Conservation (phyloP, 2,113 vertebrate species). For the Rhinichthys klamathensis region DNA sequence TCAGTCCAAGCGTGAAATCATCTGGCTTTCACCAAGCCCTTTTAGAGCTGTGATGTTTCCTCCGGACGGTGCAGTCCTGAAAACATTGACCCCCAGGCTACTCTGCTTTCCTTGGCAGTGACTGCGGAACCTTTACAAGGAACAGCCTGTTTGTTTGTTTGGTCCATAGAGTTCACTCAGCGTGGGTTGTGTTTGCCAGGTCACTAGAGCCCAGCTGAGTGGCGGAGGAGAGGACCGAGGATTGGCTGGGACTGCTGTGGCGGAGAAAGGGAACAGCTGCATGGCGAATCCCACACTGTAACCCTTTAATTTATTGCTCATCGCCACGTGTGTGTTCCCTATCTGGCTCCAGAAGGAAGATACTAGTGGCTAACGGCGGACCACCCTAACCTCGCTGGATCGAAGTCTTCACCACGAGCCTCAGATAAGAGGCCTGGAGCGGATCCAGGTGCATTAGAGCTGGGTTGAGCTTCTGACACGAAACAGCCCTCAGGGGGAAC, state of each 20-base stretch:
- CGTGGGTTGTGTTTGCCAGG: slow-evolving; percentile 68
- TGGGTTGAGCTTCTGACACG: slow-evolving; percentile 70
- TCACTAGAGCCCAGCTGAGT: slow-evolving; percentile 68
- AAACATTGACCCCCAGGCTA: slow-evolving; percentile 43
- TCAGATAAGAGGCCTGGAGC: slow-evolving; percentile 75
- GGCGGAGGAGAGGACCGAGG: slow-evolving; percentile 48
- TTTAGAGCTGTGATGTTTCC: slow-evolving; percentile 26
- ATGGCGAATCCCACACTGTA: slow-evolving; percentile 19
- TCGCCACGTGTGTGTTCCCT: slow-evolving; percentile 53
- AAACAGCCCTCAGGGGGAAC: slow-evolving; percentile 76
- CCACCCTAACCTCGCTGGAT: slow-evolving; percentile 64
- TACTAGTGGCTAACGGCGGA: slow-evolving; percentile 55
- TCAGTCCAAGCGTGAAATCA: slow-evolving; percentile 46
- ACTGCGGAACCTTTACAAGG: slow-evolving; percentile 42
- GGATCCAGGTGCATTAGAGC: slow-evolving; percentile 73
- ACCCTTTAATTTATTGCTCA: slow-evolving; percentile 44
- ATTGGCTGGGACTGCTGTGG: slow-evolving; percentile 4
- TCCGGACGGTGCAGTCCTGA: slow-evolving; percentile 27
- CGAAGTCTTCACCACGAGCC: slow-evolving; percentile 62
- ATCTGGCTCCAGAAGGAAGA: slow-evolving; percentile 43
- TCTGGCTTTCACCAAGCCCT: slow-evolving; percentile 33
- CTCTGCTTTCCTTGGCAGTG: slow-evolving; percentile 53
- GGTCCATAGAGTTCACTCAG: slow-evolving; percentile 68
- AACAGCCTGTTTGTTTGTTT: slow-evolving; percentile 67
- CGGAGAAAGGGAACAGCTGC: slow-evolving; percentile 46